Conservation (phyloP, 2,113 vertebrate genomes). For the Spea multiplicata region DNA sequence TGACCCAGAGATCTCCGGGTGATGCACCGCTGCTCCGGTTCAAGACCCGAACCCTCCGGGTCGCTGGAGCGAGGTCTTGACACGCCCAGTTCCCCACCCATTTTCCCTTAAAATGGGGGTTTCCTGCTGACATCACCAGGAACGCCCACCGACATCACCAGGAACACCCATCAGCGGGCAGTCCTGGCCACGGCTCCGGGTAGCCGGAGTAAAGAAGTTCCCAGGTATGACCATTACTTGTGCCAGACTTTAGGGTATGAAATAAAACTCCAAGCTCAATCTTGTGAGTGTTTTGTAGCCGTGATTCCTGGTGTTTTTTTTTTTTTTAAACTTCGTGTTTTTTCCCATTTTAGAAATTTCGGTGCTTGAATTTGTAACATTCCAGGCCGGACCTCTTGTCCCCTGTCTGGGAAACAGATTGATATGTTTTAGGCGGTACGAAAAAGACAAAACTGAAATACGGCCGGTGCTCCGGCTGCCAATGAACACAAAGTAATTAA, state of each 20-base stretch:
- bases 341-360: no score
- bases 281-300: not conserved
- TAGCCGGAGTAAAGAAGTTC: no score
- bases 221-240: not conserved
- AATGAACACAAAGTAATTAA: not conserved
- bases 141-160: no score
- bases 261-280: slow-evolving; percentile 4
- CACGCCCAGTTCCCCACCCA: no score
- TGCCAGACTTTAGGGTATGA: not conserved
- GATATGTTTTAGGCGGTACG: not conserved
- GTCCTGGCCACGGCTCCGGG: no score
- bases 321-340: not conserved
- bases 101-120: no score
- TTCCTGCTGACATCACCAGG: no score
- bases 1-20: no score
- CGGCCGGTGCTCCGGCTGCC: not conserved
- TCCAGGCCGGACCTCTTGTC: not conserved
- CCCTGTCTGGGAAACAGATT: not conserved
- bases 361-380: not conserved
- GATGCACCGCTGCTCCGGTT: no score
- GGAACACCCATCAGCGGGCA: no score
- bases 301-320: not conserved
- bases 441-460: not conserved
- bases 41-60: no score
- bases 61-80: no score